Base-by-base conservation (phyloP, 2,113 vertebrate genomes). In the Melozone crissalis region DNA sequence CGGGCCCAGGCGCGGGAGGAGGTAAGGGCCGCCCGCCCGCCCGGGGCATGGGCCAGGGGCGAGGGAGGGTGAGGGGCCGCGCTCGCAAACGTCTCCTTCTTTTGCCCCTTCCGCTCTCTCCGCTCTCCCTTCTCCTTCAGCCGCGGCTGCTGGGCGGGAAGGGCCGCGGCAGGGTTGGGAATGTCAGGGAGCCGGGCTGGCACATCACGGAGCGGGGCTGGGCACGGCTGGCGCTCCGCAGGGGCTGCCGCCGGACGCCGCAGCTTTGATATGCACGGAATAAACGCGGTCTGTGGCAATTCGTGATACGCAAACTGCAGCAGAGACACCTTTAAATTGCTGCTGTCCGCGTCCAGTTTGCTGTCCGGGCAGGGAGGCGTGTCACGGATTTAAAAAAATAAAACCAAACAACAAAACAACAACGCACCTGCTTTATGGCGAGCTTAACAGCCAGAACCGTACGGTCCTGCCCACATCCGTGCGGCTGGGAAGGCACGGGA, bases 191-290 rank as follows among this genome's bases (percentile, higher is more conserved):
- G 41, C 18, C 22, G 39, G 39, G 26, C 39, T 8, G 67, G 58
- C 26, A 3, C 31, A 14, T 31, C 33, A 14, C 11, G 46, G 39
- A 55, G 31, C 27, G 19, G 73, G 49, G 49, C 57, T 47, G 74
- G 39, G 73, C 61, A 35, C 35, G 69, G 69, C 35, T 11, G 43
- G 61, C 41, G 23, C 7, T 19, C 51, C 19, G 27, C 68, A 12
- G 41, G 24, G 24, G 35, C 52, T 49, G 35, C 72, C 24, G 66
- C 46, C 14, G 13, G 23, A 2, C 51, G 5, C 24, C 28, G 4
- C 28, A 3, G 72, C 78, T 39, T n/a, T 15, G 15, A 19, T 4
- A 1, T 0, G 2, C 39, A 0, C 11, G 5, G 71, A 43, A 57
- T 21, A 19, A 59, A 46, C 8, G 26, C 13, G 8, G 8, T 28